These are phyloP conservation scores for Ceratina australensis DNA, from an alignment of 1,140 invertebrate species.

Conservation along the genomic window DNA sequence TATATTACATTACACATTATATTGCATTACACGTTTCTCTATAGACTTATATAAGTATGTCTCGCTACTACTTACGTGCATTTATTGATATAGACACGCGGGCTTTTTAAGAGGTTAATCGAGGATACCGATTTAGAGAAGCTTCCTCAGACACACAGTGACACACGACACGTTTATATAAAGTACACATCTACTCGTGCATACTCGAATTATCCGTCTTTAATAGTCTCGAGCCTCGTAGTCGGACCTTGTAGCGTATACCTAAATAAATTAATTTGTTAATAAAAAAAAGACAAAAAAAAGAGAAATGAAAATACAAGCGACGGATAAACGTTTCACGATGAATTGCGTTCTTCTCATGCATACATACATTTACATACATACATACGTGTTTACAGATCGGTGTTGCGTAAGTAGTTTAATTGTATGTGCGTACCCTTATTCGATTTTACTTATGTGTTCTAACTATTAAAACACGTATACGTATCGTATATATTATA, in stretches of 20 bases:
- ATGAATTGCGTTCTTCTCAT: background rate
- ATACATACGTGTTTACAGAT: slow-evolving; percentile 7
- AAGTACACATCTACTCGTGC: background rate
- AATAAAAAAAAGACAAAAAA: too few relatives aligned
- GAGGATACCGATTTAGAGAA: slow-evolving; percentile 35
- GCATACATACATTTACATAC: slow-evolving; percentile 3
- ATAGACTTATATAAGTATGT: too few relatives aligned
- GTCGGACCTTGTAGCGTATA: background rate
- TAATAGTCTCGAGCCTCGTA: slow-evolving; percentile 3
- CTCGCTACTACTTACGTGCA: too few relatives aligned
- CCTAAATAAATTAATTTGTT: background rate
- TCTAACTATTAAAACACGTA: background rate
- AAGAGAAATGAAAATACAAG: too few relatives aligned
- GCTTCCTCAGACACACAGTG: slow-evolving; percentile 30
- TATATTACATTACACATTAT: slow-evolving; percentile 31
- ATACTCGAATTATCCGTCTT: slow-evolving; percentile 11
- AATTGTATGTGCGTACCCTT: background rate
- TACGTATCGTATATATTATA: background rate
- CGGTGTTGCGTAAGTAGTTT: slow-evolving; percentile 19
- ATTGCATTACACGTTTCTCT: slow-evolving; percentile 35
- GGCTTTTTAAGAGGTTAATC: slow-evolving; percentile 47
- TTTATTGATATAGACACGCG: too few relatives aligned
- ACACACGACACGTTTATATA: slow-evolving; percentile 6
- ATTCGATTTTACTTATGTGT: slow-evolving; percentile 1
- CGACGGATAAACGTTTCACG: background rate